These are phyloP conservation scores for Bombyx huttoni DNA, from an alignment of 2,888 invertebrate genomes.

Conservation along the genomic window DNA sequence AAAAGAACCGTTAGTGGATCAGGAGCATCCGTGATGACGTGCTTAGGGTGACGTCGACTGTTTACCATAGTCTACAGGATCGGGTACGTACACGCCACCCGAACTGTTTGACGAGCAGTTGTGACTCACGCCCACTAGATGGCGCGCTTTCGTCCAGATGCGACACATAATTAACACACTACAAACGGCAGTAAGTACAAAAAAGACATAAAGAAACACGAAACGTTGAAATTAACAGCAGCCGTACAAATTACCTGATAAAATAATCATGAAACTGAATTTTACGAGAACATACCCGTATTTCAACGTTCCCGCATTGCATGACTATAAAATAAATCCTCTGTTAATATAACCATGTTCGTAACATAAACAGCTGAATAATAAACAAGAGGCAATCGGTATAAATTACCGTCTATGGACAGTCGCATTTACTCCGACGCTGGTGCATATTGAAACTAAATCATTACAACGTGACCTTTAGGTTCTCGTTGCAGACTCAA, in stretches of 20 bases:
- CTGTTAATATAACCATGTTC: constrained; percentile 40
- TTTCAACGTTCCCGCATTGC: constrained; percentile 21
- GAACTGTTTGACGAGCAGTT: no score
- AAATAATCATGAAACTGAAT: not conserved
- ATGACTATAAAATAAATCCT: constrained; percentile 37
- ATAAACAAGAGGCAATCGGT: constrained; percentile 48
- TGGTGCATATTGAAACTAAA: constrained; percentile 57
- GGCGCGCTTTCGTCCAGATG: no score
- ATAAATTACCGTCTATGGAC: constrained; percentile 49
- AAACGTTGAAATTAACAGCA: not conserved
- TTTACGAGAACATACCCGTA: constrained; percentile 18
- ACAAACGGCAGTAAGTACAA: no score
- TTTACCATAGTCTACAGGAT: no score
- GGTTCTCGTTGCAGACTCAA: not conserved
- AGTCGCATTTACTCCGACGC: constrained; percentile 45
- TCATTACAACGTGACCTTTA: constrained; percentile 46
- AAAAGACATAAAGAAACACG: not conserved
- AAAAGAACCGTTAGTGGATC: no score
- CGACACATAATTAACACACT: no score
- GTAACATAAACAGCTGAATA: constrained; percentile 41
- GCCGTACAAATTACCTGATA: not conserved
- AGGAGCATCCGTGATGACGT: no score
- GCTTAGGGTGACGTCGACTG: no score
- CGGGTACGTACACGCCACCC: no score
- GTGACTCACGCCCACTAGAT: no score